These are phyloP conservation scores for Oscheius onirici DNA, from an alignment of 2,888 invertebrate species.

Conservation along the genomic window DNA sequence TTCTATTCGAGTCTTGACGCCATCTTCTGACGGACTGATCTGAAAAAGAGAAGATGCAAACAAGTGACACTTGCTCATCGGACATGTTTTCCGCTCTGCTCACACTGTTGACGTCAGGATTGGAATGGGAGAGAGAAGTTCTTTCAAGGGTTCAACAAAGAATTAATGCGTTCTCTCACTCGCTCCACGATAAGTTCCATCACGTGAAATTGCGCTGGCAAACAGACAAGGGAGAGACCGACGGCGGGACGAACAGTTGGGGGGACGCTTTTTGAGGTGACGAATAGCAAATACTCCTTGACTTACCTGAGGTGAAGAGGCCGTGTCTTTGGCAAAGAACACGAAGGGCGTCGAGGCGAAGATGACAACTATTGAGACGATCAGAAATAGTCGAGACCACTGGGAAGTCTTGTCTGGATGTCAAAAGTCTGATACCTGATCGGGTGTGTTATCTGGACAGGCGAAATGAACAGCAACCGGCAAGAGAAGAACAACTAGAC, in stretches of 20 bases:
- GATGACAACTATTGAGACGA: conserved; percentile 20
- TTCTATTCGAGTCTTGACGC: background rate
- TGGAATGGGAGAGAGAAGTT: no score
- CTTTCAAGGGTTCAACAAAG: background rate
- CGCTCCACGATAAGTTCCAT: conserved; percentile 17
- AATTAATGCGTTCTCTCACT: conserved; percentile 23
- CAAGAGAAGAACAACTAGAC: conserved; percentile 39
- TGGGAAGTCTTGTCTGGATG: background rate
- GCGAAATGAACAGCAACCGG: conserved; percentile 41
- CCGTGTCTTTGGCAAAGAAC: conserved; percentile 16
- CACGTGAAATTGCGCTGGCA: conserved; percentile 24
- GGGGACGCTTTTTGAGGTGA: background rate
- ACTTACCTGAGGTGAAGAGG: background rate
- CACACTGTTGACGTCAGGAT: no score
- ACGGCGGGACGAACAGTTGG: background rate
- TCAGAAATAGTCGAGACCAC: conserved; percentile 25
- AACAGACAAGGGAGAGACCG: conserved; percentile 14
- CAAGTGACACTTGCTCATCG: no score
- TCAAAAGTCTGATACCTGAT: conserved; percentile 34
- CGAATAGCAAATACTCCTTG: conserved; percentile 1
- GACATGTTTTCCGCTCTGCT: no score
- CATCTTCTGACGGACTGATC: background rate
- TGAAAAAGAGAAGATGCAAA: background rate
- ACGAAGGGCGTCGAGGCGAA: conserved; percentile 31
- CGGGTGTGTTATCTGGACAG: conserved; percentile 42